These are phyloP conservation scores for Scaptomyza reducta DNA, from an alignment of 2,888 invertebrate species.

Conservation along the genomic window DNA sequence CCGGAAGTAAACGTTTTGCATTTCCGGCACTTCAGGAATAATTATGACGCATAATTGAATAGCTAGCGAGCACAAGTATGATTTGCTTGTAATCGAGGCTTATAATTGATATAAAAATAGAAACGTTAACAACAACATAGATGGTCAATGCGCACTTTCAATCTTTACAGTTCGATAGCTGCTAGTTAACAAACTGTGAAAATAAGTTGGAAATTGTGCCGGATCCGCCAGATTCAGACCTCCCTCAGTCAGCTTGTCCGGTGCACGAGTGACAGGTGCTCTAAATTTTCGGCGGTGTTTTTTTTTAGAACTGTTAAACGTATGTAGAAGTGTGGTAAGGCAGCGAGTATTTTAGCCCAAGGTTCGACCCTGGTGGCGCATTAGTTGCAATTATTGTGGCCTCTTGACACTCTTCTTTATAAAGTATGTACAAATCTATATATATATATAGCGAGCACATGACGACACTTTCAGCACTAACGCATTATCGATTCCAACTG, in stretches of 20 bases:
- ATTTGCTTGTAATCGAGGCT: conserved; percentile 35
- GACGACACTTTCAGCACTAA: conserved; percentile 43
- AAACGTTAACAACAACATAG: conserved; percentile 28
- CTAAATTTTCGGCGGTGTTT: conserved; percentile 49
- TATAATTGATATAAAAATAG: conserved; percentile 14
- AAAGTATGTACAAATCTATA: conserved; percentile 9
- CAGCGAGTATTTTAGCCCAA: conserved; percentile 62
- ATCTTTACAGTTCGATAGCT: conserved; percentile 53
- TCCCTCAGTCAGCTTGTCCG: conserved; percentile 2
- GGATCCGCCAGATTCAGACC: conserved; percentile 11
- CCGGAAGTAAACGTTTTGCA: conserved; percentile 66
- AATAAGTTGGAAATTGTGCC: conserved; percentile 43
- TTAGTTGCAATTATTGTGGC: conserved; percentile 79
- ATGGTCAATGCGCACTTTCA: conserved; percentile 22
- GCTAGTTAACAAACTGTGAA: conserved; percentile 56
- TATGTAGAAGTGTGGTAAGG: conserved; percentile 3
- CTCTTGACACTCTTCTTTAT: conserved; percentile 78
- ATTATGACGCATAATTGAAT: conserved; percentile 55
- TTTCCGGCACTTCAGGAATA: conserved; percentile 56
- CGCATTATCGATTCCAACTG: conserved; percentile 62
- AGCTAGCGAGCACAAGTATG: conserved; percentile 14
- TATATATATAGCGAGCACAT: background rate
- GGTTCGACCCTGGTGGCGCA: conserved; percentile 69
- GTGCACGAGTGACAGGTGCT: conserved; percentile 52
- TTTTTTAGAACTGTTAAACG: conserved; percentile 19